A percentile compares a stretch with the other conserved stretches of the same genome.
Evolutionary conservation across 2,888 invertebrate species (phyloP).

Genomic region (Drosophila differens): DNA sequence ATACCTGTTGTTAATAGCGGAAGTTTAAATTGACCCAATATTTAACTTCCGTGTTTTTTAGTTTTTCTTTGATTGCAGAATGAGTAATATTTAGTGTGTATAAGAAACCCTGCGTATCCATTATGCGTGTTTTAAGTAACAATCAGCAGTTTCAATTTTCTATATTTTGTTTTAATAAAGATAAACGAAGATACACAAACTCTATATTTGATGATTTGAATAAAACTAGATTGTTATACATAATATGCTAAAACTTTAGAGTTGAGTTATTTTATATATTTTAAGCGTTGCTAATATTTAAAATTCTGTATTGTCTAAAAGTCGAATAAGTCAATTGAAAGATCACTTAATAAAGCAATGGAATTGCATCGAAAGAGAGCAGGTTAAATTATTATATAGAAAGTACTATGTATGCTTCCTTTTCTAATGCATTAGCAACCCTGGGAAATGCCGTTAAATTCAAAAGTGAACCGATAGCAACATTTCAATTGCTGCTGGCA

Average conservation of each 20-base stretch:
- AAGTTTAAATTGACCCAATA: background rate
- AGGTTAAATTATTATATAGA: background rate
- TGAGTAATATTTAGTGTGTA: background rate
- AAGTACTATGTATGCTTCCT: background rate
- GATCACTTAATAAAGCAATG: background rate
- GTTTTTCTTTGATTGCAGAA: background rate
- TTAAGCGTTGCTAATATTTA: background rate
- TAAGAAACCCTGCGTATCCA: background rate
- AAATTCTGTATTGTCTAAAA: background rate
- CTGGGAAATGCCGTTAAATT: slow-evolving; percentile 33
- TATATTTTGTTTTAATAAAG: background rate
- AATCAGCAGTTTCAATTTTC: background rate
- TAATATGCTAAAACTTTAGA: background rate
- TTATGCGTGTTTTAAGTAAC: background rate
- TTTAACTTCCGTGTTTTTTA: slow-evolving; percentile 12
- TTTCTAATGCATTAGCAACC: slow-evolving; percentile 16
- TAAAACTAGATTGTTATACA: background rate
- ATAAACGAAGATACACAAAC: background rate
- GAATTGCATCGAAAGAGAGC: background rate
- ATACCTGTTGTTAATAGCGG: background rate
- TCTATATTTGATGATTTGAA: background rate
- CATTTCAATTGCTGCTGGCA: slow-evolving; percentile 36
- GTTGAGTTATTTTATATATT: background rate
- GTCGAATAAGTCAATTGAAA: background rate
- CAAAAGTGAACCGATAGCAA: slow-evolving; percentile 19